A percentile compares a stretch with the other conserved stretches of the same genome.
Evolutionary conservation across 2,888 invertebrate genomes (phyloP).

Genomic region (Yponomeuta sedellus): DNA sequence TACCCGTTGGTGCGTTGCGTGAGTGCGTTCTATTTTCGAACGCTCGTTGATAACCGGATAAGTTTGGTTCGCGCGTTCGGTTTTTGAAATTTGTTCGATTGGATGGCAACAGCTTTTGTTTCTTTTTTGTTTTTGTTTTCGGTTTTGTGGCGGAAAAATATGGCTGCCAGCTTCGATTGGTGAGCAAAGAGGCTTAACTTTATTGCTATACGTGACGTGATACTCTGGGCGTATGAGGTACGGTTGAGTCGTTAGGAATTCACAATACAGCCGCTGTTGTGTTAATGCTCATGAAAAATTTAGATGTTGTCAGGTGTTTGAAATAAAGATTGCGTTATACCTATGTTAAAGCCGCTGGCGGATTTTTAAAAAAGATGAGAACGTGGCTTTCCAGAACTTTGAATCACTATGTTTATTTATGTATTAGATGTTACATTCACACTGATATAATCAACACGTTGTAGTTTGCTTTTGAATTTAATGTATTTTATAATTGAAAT

Average conservation of each 20-base stretch:
- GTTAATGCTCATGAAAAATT: no score
- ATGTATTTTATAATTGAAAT: no score
- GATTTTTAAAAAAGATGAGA: no score
- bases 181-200: not conserved
- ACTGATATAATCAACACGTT: no score
- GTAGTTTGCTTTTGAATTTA: no score
- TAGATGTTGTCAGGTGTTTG: no score
- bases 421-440: no score
- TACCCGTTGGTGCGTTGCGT: constrained; percentile 70
- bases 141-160: not conserved
- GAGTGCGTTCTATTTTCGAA: constrained; percentile 74
- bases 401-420: no score
- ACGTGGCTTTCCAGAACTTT: no score
- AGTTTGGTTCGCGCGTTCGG: constrained; percentile 18
- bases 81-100: constrained; percentile 16
- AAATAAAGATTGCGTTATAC: no score
- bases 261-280: not conserved
- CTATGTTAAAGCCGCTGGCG: no score
- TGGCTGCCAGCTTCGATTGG: not conserved
- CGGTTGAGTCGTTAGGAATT: not conserved
- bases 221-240: not conserved
- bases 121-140: not conserved
- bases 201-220: not conserved
- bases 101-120: not conserved
- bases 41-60: constrained; percentile 67